Evolutionary conservation across 2,797 vertebrate genomes (phyloP), one percentile per base, ranked within the genome.

Genomic region (Pygocentrus nattereri): DNA sequence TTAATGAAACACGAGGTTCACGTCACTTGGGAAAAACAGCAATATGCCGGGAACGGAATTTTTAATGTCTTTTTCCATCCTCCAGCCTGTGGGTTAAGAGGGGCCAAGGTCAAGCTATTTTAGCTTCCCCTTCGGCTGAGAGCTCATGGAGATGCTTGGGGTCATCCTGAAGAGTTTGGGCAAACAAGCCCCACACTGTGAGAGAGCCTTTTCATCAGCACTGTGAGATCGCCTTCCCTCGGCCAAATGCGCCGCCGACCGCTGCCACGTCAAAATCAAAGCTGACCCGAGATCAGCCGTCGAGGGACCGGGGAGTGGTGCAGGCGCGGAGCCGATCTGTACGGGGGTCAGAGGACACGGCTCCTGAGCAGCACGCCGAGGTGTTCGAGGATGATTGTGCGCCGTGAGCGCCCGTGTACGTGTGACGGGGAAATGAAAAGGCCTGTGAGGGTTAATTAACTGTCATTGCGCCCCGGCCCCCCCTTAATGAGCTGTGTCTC

Each of bases 401-500:
- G 1, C 8, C 18, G 47, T 67, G 27, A 27, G 58, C 25, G 18
- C 30, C 38, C 27, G 44, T 34, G 61, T 19, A 30, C 30, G 38
- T 49, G 54, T 54, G 78, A 16, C 34, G 2, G 73, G 30, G 25
- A 34, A 68, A 50, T 15, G n/a, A 73, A 52, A 79, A 56, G 41
- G 76, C 76, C 76, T 50, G 72, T 74, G 84, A 87, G 86, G 87
- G 79, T 85, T 89, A 88, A 91, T 91, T 91, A 91, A 89, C 90
- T 90, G 87, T 89, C 88, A 88, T 78, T 85, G 85, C 62, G 70
- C 73, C 82, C 76, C 59, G 80, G 69, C 25, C 80, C 76, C 78
- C 10, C 82, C 84, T 88, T 88, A 91, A 91, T 86, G 85, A 92
- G 88, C 86, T 84, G 76, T 74, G 71, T 86, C 86, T 82, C 85